Percentiles rank a stretch among this genome's conserved stretches.
Conservation (phyloP, 37 sponge, comb jelly and placozoan genomes). For the Dysidea cf. avara region DNA sequence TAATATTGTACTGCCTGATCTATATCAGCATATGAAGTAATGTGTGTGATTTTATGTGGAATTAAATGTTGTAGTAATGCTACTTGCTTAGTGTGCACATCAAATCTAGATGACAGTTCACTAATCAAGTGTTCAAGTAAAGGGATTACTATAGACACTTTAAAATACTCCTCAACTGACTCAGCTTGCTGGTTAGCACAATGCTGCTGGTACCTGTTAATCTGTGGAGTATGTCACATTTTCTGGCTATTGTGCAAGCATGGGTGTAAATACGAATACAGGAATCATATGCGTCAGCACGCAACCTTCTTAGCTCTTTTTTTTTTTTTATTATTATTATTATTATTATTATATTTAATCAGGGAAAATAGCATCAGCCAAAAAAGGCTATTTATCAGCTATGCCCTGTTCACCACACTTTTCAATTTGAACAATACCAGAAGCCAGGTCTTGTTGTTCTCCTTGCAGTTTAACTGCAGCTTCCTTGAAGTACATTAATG, state of each 20-base stretch:
- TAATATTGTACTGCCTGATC: too few species aligned
- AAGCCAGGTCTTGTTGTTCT: slow-evolving; percentile 38
- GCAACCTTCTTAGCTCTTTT: not conserved
- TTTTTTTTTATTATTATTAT: too few species aligned
- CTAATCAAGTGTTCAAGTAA: not conserved
- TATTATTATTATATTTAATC: too few species aligned
- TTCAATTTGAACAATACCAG: slow-evolving; percentile 26
- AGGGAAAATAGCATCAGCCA: too few species aligned
- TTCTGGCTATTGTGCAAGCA: slow-evolving; percentile 42
- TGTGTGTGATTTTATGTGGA: too few species aligned
- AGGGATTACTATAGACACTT: not conserved
- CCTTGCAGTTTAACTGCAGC: slow-evolving; percentile 59
- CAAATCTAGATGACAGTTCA: too few species aligned
- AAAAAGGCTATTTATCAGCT: too few species aligned
- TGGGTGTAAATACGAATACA: slow-evolving; percentile 40
- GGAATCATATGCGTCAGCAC: slow-evolving; percentile 37
- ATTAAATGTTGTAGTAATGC: too few species aligned
- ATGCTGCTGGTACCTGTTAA: slow-evolving; percentile 32
- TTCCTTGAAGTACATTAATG: slow-evolving; percentile 50
- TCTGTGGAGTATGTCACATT: slow-evolving; percentile 42
- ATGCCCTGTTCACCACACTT: too few species aligned
- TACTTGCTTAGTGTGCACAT: too few species aligned
- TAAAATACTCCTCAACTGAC: slow-evolving; percentile 40
- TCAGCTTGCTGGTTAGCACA: slow-evolving; percentile 34
- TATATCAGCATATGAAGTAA: too few species aligned